Base-by-base conservation (phyloP, 2,113 vertebrate genomes). In the Pedionomus torquatus region DNA sequence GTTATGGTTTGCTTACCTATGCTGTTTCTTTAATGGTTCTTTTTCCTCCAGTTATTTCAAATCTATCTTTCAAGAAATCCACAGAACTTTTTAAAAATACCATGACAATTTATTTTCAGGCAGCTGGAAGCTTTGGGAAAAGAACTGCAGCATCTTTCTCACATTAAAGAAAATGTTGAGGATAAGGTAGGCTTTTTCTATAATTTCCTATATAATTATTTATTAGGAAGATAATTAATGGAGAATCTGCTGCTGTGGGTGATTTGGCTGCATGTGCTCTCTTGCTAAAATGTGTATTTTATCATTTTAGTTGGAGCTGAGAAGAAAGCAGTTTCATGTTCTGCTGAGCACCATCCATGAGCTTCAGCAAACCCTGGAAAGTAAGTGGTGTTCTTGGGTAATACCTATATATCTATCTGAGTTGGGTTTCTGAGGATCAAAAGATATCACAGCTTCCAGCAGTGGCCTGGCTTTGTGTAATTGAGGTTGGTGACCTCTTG, bases 321-420 rank as follows among this genome's bases (percentile, higher is more conserved):
- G 99, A 89, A 99, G 99, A 97, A 99, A 99, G 88, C 99, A 99
- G 96, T 99, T 99, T 89, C 99, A 99, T 8, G 99, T 99, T 92
- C 99, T 99, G 17, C 98, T 99, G 92, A 99, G 99, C 91, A 99
- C 99, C 77, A 99, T 99, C 95, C 99, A 99, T 46, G 99, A 99
- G 92, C 98, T 99, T 94, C 99, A 99, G 93, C 99, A 99, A 97
- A 99, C 99, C 31, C 96, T 99, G 87, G 99, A 99, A 95, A 99
- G 99, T 99, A 98, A 99, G 99, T 98, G 77, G 23, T 86, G 25
- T 71, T 87, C 41, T 61, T 83, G 28, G 35, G 33, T 75, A 41
- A 64, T 20, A 18, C 13, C 21, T 49, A 18, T 20, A 33, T 48
- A 7, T 33, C 8, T 41, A 1, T 60, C 19, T 65, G 66, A 26